Evolutionary conservation across 2,113 vertebrate species (phyloP).

Genomic region (Scomber colias): DNA sequence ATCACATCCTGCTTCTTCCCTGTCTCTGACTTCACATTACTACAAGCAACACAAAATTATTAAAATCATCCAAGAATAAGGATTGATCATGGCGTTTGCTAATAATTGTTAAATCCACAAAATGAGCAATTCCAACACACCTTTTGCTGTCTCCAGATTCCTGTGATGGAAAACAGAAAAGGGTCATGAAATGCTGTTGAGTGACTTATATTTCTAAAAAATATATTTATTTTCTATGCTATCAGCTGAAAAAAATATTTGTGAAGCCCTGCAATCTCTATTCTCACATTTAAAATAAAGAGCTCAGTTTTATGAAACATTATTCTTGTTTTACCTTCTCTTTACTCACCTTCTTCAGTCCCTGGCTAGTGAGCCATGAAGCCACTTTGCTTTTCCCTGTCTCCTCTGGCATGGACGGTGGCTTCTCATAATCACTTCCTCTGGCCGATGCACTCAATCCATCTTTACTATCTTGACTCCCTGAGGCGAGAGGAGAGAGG

Average conservation of each 20-base stretch:
- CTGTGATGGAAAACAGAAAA: constrained; percentile 73
- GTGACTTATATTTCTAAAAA: too few species aligned
- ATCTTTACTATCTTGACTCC: constrained; percentile 90
- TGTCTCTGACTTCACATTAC: constrained; percentile 61
- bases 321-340: constrained; percentile 17
- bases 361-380: constrained; percentile 92
- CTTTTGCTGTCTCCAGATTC: constrained; percentile 83
- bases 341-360: constrained; percentile 78
- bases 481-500: constrained; percentile 53
- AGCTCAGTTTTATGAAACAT: background rate
- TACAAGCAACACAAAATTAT: constrained; percentile 50
- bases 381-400: constrained; percentile 96
- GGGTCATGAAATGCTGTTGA: background rate
- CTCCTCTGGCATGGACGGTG: constrained; percentile 90
- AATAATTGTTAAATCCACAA: background rate
- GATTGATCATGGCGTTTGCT: background rate
- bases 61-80: constrained; percentile 16
- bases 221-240: too few species aligned
- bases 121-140: constrained; percentile 59
- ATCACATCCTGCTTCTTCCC: constrained; percentile 89
- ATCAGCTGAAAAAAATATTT: too few species aligned
- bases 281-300: background rate
- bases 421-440: constrained; percentile 86
- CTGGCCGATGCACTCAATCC: constrained; percentile 73
- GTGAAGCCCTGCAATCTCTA: background rate